These are phyloP conservation scores for Doryteuthis pealeii DNA, from an alignment of 1,140 invertebrate genomes.

Conservation along the genomic window DNA sequence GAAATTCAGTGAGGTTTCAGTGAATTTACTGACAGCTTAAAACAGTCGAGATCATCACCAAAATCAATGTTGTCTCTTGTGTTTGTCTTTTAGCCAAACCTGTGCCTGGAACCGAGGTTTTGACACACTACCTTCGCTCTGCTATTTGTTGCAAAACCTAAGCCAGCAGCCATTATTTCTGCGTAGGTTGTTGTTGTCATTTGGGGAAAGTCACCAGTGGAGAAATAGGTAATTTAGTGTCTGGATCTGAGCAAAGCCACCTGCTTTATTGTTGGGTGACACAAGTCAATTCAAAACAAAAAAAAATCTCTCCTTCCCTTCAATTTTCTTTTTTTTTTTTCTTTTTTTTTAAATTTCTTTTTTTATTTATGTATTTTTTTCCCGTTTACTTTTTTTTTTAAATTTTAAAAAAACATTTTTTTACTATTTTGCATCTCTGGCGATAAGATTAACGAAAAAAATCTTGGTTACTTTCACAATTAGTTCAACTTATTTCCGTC, in stretches of 20 bases:
- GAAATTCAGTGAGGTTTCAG: no score
- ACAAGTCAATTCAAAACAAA: neutral
- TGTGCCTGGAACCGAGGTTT: neutral
- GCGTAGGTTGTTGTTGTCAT: conserved; percentile 5
- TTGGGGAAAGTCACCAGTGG: conserved; percentile 5
- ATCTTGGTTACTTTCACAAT: no score
- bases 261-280: neutral
- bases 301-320: neutral
- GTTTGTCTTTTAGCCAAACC: neutral
- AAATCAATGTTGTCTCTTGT: conserved; percentile 7
- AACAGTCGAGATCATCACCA: no score
- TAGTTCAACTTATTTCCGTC: no score
- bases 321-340: neutral
- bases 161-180: conserved; percentile 10
- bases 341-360: neutral
- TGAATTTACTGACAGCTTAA: no score
- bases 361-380: neutral
- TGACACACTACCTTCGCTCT: neutral
- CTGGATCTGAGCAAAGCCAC: conserved; percentile 1
- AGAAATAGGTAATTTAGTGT: conserved; percentile 14
- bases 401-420: no score
- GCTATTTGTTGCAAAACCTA: conserved; percentile 15
- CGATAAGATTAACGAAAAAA: no score
- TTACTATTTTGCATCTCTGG: no score
- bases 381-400: no score